Base-by-base conservation (phyloP, 2,888 invertebrate species). In the Geotrupes spiniger region DNA sequence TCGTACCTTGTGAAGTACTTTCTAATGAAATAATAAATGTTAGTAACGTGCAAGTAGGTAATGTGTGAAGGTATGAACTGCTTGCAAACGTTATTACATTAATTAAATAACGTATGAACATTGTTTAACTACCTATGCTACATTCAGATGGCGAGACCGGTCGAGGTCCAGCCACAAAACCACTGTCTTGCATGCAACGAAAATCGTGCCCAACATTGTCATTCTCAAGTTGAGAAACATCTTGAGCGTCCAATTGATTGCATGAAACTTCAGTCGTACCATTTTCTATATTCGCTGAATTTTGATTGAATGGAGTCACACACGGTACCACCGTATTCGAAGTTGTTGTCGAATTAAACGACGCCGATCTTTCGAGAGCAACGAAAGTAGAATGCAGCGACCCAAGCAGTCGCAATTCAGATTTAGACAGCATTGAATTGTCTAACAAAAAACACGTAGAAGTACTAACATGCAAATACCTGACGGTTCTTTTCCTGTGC, bases 361-460 rank as follows among this genome's bases (percentile, higher is more conserved):
- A 62, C 31, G 54, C 48, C 9, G 52, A 56, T 33, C 55, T 52
- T 16, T 59, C 56, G 11, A 54, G 51, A 33, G 50, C 41, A 16
- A 45, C 47, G 10, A 38, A 25, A 33, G 51, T 29, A 29, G 65
- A 65, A 52, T 73, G 66, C 27, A 74, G 71, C 4, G 70, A 66
- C 12, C 78, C 78, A 0, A 75, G 70, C 1, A 77, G 52, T 4
- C 71, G 65, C 53, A 75, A 77, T 61, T 84, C 83, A 1, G 65
- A 60, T 64, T 77, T 81, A 1, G 73, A 74, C 12, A 84, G 68
- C 0, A 72, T 66, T 15, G 71, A 59, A 56, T 72, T 72, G 61
- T 84, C 82, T 29, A 84, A 66, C 39, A 79, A 65, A 65, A 84
- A 84, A 70, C 76, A 58, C 11, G 56, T 73, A 8, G 74, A 69